Conservation (phyloP, 2,797 vertebrate genomes). For the Sebastes cheni region DNA sequence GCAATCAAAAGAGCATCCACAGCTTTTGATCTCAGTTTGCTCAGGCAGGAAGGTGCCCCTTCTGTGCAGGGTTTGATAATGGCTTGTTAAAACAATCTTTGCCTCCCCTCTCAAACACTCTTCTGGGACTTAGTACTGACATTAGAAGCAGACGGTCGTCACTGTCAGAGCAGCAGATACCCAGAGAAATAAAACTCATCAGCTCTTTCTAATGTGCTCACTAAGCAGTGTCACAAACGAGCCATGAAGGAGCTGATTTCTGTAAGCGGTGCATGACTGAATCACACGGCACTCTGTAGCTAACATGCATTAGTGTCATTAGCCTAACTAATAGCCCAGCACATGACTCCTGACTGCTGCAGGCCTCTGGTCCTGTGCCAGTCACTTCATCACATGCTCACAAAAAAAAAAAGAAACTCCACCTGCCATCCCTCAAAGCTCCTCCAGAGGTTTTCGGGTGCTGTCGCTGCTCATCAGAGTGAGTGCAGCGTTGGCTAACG, state of each 20-base stretch:
- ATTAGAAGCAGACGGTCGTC: not conserved
- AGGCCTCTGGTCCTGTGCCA: constrained; percentile 33
- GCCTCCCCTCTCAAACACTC: constrained; percentile 9
- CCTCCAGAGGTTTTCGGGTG: constrained; percentile 48
- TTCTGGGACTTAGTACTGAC: constrained; percentile 5
- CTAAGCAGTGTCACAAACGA: constrained; percentile 46
- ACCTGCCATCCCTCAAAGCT: constrained; percentile 27
- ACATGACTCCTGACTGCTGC: constrained; percentile 56
- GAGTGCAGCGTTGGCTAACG: constrained; percentile 66
- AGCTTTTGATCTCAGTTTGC: constrained; percentile 18
- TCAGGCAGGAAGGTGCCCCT: constrained; percentile 3
- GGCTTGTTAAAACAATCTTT: constrained; percentile 24
- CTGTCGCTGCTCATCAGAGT: constrained; percentile 70
- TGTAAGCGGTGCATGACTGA: constrained; percentile 48
- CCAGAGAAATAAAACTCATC: constrained; percentile 18
- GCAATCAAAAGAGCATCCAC: not conserved
- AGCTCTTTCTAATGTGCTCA: constrained; percentile 27
- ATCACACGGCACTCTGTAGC: constrained; percentile 32
- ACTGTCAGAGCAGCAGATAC: not conserved
- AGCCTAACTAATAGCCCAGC: constrained; percentile 45
- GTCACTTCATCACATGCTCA: constrained; percentile 25
- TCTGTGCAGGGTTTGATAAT: not conserved
- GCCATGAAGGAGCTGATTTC: constrained; percentile 46
- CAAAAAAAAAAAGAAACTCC: not conserved
- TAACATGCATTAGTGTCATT: constrained; percentile 56